Evolutionary conservation across 2,797 vertebrate species (phyloP).

Genomic region (Scomberomorus guttatus): DNA sequence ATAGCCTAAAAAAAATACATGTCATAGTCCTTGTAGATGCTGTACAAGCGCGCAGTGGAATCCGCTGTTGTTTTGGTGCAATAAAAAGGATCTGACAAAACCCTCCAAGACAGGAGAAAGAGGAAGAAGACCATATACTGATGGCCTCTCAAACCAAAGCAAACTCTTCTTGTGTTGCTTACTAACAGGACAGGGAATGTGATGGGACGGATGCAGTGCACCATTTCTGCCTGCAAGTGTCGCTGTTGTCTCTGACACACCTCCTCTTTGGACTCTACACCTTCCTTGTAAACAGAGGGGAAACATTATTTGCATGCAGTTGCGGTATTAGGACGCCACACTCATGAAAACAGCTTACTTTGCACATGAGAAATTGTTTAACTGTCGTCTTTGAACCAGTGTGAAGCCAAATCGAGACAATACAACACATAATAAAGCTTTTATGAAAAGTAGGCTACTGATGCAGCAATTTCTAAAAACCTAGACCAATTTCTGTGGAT

Average conservation of each 20-base stretch:
- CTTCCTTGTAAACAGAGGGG: background rate
- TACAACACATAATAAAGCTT: too few relatives aligned
- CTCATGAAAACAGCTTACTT: background rate
- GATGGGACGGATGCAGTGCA: background rate
- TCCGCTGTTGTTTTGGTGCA: background rate
- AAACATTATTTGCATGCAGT: background rate
- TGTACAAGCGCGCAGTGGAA: background rate
- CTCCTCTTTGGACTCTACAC: background rate
- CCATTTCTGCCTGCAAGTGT: slow-evolving; percentile 11
- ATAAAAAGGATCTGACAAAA: background rate
- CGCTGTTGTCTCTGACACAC: slow-evolving; percentile 1
- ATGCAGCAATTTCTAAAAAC: background rate
- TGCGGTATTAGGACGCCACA: background rate
- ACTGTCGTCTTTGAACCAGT: background rate
- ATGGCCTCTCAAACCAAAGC: background rate
- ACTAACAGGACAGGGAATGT: background rate
- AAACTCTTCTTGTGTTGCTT: background rate
- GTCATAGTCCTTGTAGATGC: too few relatives aligned
- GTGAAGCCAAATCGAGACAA: background rate
- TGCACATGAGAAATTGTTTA: background rate
- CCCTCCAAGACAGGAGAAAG: background rate
- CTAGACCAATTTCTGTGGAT: too few relatives aligned
- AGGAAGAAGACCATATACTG: background rate
- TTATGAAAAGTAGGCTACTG: background rate
- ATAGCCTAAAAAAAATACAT: too few relatives aligned